phyloP scores from a whole-genome alignment of 2,113 vertebrate species.

The Nesoenas mayeri region DNA sequence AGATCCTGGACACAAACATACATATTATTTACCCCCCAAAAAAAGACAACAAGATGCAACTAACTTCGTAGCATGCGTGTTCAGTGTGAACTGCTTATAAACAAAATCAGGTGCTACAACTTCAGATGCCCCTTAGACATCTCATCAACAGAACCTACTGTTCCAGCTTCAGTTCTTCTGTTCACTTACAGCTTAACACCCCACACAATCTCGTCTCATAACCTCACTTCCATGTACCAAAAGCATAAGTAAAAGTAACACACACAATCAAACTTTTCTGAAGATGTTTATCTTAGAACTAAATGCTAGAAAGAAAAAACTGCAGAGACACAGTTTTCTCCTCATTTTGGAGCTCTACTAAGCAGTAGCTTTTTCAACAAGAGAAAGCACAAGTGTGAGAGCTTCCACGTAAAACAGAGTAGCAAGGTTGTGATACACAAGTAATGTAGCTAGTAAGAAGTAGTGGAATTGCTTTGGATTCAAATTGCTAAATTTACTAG shows the following conservation, averaged over 20 bases:
- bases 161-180: neutral
- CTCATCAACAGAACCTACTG: neutral
- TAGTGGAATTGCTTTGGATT: neutral
- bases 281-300: neutral
- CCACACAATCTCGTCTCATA: neutral
- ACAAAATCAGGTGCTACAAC: neutral
- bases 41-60: neutral
- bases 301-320: neutral
- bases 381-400: neutral
- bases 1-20: neutral
- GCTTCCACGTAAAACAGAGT: neutral
- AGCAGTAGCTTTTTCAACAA: neutral
- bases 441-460: neutral
- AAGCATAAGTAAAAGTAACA: neutral
- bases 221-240: neutral
- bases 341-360: neutral
- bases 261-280: neutral
- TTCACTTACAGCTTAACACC: neutral
- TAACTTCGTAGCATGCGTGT: accelerated
- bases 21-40: neutral
- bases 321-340: neutral
- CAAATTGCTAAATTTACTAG: neutral
- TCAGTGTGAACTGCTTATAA: neutral
- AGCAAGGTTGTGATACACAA: neutral
- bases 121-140: neutral